Evolutionary conservation across 2,888 invertebrate species (phyloP), one percentile per base, ranked within the genome.

Genomic region (Hofmannophila pseudospretella): DNA sequence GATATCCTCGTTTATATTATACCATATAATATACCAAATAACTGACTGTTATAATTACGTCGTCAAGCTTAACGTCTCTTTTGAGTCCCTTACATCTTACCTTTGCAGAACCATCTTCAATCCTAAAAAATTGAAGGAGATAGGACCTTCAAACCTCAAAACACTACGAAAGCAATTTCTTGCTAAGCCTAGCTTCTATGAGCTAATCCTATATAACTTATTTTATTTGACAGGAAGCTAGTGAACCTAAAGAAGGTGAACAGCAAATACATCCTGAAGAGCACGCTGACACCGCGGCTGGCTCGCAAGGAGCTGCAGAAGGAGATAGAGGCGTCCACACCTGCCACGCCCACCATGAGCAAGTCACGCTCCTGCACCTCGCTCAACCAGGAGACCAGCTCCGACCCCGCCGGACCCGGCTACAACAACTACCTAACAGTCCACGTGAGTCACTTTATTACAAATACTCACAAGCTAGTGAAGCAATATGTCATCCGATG

Each of bases 191-290:
- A n/a, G n/a, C n/a, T n/a, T n/a, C n/a, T n/a, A n/a, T n/a, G n/a
- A n/a, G n/a, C n/a, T n/a, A n/a, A n/a, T n/a, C n/a, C n/a, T n/a
- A n/a, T n/a, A n/a, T n/a, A n/a, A n/a, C n/a, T n/a, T n/a, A n/a
- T n/a, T n/a, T n/a, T n/a, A 1, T n/a, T 27, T 64, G 69, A n/a
- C 64, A 92, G 92, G 72, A 91, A 92, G 79, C 90, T 89, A 47
- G 92, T 93, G 0, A 92, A 86, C 41, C 59, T 93, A 49, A 92
- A 92, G 67, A 92, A 93, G 70, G 92, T 92, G 16, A 94, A 92
- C 70, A 94, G 94, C 67, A 94, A 93, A 63, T 93, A 95, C 58
- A 95, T 96, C 36, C 72, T 96, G 16, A 94, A 94, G 79, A 94
- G 94, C 28, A 94, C 95, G 0, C 65, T 96, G 42, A 95, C 95